Evolutionary conservation across 1,140 invertebrate genomes (phyloP), one percentile per base, ranked within the genome.

Genomic region (Schlechtendalia chinensis): DNA sequence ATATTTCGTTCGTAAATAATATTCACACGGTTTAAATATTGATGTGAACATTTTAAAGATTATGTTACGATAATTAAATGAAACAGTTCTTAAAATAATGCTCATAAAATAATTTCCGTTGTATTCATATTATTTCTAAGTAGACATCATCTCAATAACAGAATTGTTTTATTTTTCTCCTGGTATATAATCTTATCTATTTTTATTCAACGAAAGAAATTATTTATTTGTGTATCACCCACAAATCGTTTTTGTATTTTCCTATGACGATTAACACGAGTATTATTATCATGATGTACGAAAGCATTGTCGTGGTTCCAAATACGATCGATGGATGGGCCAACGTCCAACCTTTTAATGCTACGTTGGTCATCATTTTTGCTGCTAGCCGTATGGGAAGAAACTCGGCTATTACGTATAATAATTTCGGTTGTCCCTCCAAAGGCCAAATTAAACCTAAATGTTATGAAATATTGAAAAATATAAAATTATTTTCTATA

Each of bases 191-290:
- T n/a, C n/a, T n/a, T n/a, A n/a, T n/a, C n/a, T 45, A 45, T 45
- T 45, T 45, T 45, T 45, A 45, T 45, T 45, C 10, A 5, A 45
- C 4, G 4, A 45, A 45, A 45, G 10, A 4, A 6, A 65, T 6
- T 47, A 83, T 71, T 81, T 67, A 67, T 50, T 82, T 81, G 1
- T 79, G 39, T 59, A 47, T 6, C 12, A 79, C 39, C 75, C 75
- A 79, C 10, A 50, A 45, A n/a, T 61, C 11, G 27, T 79, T 59
- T 79, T 79, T 79, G 12, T 63, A 14, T 50, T 59, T 58, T 27
- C 75, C 58, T 50, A 79, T 29, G 5, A 79, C 2, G 17, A 63
- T 63, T 29, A 79, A 45, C 11, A 27, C 16, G 12, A 79, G 22
- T 63, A 79, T 8, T 17, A 61, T 50, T 19, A 29, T n/a, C 24